Base-by-base conservation (phyloP, 2,888 invertebrate species). In the Tetanocera ferruginea region DNA sequence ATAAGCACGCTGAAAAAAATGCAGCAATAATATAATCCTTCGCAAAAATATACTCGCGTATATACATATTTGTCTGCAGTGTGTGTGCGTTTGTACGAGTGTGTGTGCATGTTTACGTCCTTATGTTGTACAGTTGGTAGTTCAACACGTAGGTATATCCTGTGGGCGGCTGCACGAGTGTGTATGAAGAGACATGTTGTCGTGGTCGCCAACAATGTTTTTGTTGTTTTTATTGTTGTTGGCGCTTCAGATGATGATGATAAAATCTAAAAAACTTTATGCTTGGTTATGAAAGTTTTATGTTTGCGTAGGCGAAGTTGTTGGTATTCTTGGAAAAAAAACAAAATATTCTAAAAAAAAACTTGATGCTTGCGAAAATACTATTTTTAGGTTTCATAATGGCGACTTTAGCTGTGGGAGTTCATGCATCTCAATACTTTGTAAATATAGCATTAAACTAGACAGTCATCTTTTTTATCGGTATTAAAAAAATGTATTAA, bases 21-120 rank as follows among this genome's bases (percentile, higher is more conserved):
- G 5, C 5, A 67, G 60, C 62, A 77, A 75, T 49, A 76, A 76
- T 76, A 77, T 73, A 77, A 79, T 78, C 78, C 79, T 79, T 79
- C 76, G 74, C 69, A 69, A 76, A 78, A 66, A 77, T 79, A 76
- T 77, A 75, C 55, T n/a, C n/a, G n/a, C n/a, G 34, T 28, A 67
- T 78, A 52, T 19, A 19, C 25, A 31, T 62, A 8, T 60, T 28
- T 60, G 19, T 60, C 0, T 28, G 60, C 25, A 31, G 49, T 25
- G 5, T 51, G 69, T 0, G 1, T 64, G 28, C 2, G n/a, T n/a
- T n/a, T n/a, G n/a, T n/a, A n/a, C 3, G 51, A 19, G 49, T 25
- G 5, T 51, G 69, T 0, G 1, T 64, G 28, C 2, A 51, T 51
- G 49, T 25, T 3, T 37, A 34, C 3, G 66, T 37, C 3, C 37